Percentiles rank a stretch among this genome's conserved stretches.
These are phyloP conservation scores for Clytia hemisphaerica DNA, from an alignment of 30 jellyfish, hydroid and myxozoan species.

Conservation along the genomic window DNA sequence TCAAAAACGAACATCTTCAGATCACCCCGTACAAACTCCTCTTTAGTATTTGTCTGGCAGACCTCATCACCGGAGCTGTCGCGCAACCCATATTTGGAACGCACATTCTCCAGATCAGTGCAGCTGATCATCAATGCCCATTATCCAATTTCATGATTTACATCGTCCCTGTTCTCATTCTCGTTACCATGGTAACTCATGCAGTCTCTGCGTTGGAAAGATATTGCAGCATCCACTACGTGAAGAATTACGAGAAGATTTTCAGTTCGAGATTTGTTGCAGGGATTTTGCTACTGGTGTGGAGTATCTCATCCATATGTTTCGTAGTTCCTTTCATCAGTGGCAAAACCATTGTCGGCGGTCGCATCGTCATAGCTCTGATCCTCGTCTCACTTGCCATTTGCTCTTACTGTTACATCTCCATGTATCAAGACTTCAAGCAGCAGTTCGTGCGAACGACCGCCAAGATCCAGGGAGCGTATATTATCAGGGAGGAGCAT, in stretches of 20 bases:
- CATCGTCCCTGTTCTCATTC: constrained; percentile 19
- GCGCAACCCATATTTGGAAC: constrained; percentile 36
- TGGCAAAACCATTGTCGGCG: constrained; percentile 29
- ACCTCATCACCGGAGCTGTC: background rate
- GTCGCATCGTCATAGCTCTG: background rate
- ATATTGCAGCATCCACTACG: background rate
- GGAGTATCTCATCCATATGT: constrained; percentile 13
- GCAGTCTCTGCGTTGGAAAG: constrained; percentile 22
- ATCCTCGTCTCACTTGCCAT: constrained; percentile 25
- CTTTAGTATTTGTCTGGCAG: constrained; percentile 29
- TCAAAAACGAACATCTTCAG: constrained; percentile 17
- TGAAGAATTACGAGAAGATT: background rate
- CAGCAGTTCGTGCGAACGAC: constrained; percentile 29
- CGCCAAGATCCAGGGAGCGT: constrained; percentile 26
- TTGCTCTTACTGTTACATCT: constrained; percentile 27
- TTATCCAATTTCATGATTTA: constrained; percentile 18
- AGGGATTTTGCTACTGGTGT: constrained; percentile 10
- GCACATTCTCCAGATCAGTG: constrained; percentile 11
- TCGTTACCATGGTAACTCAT: constrained; percentile 34
- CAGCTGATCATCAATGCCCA: constrained; percentile 9
- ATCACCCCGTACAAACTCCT: constrained; percentile 19
- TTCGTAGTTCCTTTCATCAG: constrained; percentile 16
- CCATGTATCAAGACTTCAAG: constrained; percentile 19
- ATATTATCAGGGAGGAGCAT: background rate
- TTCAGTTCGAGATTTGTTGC: constrained; percentile 25